Evolutionary conservation across 2,113 vertebrate genomes (phyloP).

Genomic region (Solenodon paradoxus): DNA sequence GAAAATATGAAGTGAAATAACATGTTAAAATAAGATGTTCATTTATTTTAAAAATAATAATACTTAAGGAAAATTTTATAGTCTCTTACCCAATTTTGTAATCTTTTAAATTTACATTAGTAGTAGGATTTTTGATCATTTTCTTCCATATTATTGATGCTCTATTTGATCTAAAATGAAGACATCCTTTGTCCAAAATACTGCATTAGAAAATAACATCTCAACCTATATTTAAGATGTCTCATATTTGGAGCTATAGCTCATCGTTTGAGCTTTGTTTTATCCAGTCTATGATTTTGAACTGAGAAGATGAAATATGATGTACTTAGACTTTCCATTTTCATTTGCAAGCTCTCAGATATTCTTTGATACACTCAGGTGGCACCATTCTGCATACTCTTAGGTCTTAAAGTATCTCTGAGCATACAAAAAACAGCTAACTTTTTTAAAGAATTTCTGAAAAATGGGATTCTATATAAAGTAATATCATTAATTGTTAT

Average conservation of each 20-base stretch:
- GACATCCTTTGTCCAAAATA: background rate
- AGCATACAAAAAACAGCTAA: background rate
- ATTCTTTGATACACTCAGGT: background rate
- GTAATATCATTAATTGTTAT: background rate
- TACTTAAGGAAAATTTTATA: background rate
- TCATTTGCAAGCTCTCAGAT: background rate
- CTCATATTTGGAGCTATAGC: background rate
- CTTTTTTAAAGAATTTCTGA: background rate
- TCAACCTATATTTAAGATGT: background rate
- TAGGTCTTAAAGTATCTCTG: background rate
- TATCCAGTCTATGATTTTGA: background rate
- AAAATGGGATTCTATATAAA: background rate
- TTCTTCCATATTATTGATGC: background rate
- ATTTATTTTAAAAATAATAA: background rate
- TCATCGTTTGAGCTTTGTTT: slow-evolving; percentile 17
- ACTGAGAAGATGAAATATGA: slow-evolving; percentile 24
- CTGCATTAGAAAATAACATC: slow-evolving; percentile 16
- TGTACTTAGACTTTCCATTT: background rate
- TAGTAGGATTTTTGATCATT: background rate
- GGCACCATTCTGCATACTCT: background rate
- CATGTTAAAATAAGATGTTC: background rate
- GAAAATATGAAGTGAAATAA: background rate
- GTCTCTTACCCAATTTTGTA: background rate
- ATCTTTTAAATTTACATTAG: background rate
- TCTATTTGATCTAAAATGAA: slow-evolving; percentile 2